phyloP scores from a whole-genome alignment of 1,140 invertebrate genomes.

The Aphelenchoides fujianensis region DNA sequence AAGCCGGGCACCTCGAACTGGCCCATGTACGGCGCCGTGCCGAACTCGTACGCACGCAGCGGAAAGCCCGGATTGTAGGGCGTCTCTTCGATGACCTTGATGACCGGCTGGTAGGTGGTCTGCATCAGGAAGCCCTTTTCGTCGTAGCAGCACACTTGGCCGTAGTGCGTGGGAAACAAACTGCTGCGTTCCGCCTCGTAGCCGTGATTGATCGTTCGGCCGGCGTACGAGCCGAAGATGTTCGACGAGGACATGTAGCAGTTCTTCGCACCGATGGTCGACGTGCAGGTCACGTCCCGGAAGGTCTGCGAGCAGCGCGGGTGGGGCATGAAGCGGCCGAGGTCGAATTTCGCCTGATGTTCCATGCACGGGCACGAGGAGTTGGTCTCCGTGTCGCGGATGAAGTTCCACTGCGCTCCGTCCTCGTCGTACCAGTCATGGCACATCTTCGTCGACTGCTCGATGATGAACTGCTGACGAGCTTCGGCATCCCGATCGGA shows the following conservation, averaged over 20 bases:
- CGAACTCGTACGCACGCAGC: constrained; percentile 60
- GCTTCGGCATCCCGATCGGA: constrained; percentile 45
- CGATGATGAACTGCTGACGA: constrained; percentile 46
- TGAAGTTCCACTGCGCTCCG: constrained; percentile 58
- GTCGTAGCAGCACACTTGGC: constrained; percentile 62
- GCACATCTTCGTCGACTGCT: constrained; percentile 61
- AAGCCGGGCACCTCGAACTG: constrained; percentile 62
- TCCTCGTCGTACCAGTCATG: constrained; percentile 63
- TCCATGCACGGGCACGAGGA: constrained; percentile 61
- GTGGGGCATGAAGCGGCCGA: constrained; percentile 63
- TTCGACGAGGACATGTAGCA: constrained; percentile 61
- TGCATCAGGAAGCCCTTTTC: constrained; percentile 61
- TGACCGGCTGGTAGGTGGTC: constrained; percentile 60
- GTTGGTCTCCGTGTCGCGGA: constrained; percentile 58
- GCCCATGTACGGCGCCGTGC: constrained; percentile 60
- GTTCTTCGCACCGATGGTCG: constrained; percentile 58
- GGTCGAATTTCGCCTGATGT: constrained; percentile 53
- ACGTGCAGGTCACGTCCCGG: constrained; percentile 61
- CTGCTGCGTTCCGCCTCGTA: constrained; percentile 40
- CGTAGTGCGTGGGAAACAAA: constrained; percentile 58
- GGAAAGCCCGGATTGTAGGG: constrained; percentile 62
- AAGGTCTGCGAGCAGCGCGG: constrained; percentile 60
- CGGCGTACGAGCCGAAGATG: constrained; percentile 54
- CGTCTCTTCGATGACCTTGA: constrained; percentile 61
- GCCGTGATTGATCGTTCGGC: constrained; percentile 28